phyloP scores from a whole-genome alignment of 2,797 vertebrate genomes.

The Acanthurus lineatus region DNA sequence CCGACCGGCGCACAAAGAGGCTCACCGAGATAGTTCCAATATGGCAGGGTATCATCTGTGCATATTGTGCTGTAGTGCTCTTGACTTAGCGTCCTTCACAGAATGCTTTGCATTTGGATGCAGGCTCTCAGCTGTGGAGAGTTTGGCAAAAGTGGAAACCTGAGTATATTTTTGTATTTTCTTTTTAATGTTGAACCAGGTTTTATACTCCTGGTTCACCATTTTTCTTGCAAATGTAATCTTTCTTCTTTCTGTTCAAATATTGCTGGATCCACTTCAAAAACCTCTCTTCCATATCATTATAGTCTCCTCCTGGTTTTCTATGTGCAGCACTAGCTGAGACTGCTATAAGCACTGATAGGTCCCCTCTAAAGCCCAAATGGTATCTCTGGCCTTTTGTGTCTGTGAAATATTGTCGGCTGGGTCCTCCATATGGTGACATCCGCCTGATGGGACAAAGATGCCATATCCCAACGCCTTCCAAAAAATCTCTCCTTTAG shows the following conservation, averaged over 20 bases:
- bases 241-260: slow-evolving; percentile 42
- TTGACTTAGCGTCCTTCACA: slow-evolving; percentile 56
- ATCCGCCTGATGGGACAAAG: slow-evolving; percentile 74
- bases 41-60: slow-evolving; percentile 67
- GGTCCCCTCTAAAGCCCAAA: slow-evolving; percentile 59
- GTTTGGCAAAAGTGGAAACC: slow-evolving; percentile 30
- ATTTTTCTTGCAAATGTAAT: slow-evolving; percentile 31
- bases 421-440: slow-evolving; percentile 74
- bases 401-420: slow-evolving; percentile 58
- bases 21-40: slow-evolving; percentile 48
- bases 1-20: slow-evolving; percentile 54
- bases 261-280: slow-evolving; percentile 48
- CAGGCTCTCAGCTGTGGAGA: slow-evolving; percentile 29
- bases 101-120: slow-evolving; percentile 37
- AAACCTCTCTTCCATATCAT: slow-evolving; percentile 26
- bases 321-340: slow-evolving; percentile 17
- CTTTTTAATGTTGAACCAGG: slow-evolving; percentile 22
- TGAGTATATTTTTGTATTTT: slow-evolving; percentile 22
- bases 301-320: slow-evolving; percentile 31
- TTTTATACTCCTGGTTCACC: slow-evolving; percentile 13
- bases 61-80: slow-evolving; percentile 74
- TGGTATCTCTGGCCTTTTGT: slow-evolving; percentile 63
- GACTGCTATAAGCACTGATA: slow-evolving; percentile 33
- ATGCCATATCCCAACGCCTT: slow-evolving; percentile 49
- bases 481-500: slow-evolving; percentile 61